Percentiles rank a stretch among this genome's conserved stretches.
Conservation (phyloP, 2,888 invertebrate species). For the Gortyna flavago region DNA sequence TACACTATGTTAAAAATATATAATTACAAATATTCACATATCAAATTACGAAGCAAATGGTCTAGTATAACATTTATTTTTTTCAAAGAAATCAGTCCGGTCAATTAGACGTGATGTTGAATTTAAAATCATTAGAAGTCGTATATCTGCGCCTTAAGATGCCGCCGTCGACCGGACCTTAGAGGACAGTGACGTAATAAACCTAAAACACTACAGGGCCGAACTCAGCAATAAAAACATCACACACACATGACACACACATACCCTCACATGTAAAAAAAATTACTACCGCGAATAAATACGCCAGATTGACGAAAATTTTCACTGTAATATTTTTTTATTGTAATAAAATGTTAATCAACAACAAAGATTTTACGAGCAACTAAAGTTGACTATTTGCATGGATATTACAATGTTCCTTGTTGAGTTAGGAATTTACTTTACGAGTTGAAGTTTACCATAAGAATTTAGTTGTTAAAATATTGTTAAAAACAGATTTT, state of each 20-base stretch:
- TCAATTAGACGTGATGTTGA: no score
- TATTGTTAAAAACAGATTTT: not conserved
- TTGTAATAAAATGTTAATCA: slow-evolving; percentile 43
- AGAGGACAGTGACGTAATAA: slow-evolving; percentile 63
- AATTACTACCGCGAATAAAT: slow-evolving; percentile 42
- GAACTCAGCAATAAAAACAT: slow-evolving; percentile 39
- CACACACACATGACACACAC: not conserved
- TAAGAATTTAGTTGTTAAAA: slow-evolving; percentile 16
- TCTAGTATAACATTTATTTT: no score
- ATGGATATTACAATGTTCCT: slow-evolving; percentile 55
- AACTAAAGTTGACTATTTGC: slow-evolving; percentile 57
- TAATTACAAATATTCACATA: no score
- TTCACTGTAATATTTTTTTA: slow-evolving; percentile 31
- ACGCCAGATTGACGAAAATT: slow-evolving; percentile 25
- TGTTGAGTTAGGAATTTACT: slow-evolving; percentile 40
- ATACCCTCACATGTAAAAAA: not conserved
- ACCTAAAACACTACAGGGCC: slow-evolving; percentile 57
- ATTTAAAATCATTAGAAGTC: no score
- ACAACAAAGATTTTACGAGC: slow-evolving; percentile 52
- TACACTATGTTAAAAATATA: no score
- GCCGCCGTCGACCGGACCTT: slow-evolving; percentile 58
- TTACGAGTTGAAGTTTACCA: slow-evolving; percentile 21
- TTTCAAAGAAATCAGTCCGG: no score
- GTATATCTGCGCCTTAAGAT: no score
- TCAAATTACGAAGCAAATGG: no score